Evolutionary conservation across 1,140 invertebrate species (phyloP), one percentile per base, ranked within the genome.

Genomic region (Thaumetopoea pityocampa): DNA sequence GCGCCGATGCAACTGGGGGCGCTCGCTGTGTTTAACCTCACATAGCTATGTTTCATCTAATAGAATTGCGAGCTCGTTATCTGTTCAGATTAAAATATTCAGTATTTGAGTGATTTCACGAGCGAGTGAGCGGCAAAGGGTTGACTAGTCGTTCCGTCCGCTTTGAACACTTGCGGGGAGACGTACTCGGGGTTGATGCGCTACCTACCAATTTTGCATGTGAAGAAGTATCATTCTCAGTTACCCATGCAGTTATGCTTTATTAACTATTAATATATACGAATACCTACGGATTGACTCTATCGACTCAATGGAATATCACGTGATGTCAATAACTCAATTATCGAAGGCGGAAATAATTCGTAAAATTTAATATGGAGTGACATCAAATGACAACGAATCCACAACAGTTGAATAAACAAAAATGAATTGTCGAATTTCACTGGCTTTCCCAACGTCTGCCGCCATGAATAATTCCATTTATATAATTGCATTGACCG

Each of bases 21-120:
- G 17, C 45, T 22, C 37, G 56, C 48, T 34, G 40, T 68, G 71
- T 72, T 78, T 77, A 77, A 77, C 69, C 66, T 79, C 71, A 68
- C 62, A 77, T 55, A 71, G 73, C 76, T 77, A 76, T 77, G 78
- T 79, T 79, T 71, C 79, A 77, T 80, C 72, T 81, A 83, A 83
- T 79, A 83, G 77, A 81, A 84, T 84, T 80, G 76, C 71, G 68
- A 84, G 72, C 80, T 84, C 77, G 80, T 84, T 84, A 84, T 84
- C 74, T 84, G 76, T 67, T 72, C 77, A 81, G 80, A 84, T 84
- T 84, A 83, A 83, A 83, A 83, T 83, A 83, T 83, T 83, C 74
- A 83, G 77, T 79, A 83, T 83, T 83, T 83, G 79, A 83, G 79
- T 81, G 79, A 84, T 84, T 84, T 84, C 77, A 84, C 79, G 79